phyloP scores from a whole-genome alignment of 2,888 invertebrate genomes.

The Achlya flavicornis region DNA sequence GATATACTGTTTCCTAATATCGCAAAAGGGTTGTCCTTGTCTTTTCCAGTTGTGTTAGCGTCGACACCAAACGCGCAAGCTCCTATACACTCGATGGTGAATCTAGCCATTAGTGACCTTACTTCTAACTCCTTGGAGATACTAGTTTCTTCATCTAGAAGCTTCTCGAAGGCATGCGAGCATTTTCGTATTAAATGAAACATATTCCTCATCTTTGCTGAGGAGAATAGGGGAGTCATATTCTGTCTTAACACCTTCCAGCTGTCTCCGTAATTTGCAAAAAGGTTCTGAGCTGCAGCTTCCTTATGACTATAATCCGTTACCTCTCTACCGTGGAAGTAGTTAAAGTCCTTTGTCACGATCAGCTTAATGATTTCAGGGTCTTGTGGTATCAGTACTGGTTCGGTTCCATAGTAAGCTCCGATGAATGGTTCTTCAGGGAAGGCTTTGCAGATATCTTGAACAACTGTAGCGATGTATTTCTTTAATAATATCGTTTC shows the following conservation, averaged over 20 bases:
- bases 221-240: slow-evolving; percentile 37
- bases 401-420: slow-evolving; percentile 48
- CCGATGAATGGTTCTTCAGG: slow-evolving; percentile 51
- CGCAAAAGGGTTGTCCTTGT: slow-evolving; percentile 11
- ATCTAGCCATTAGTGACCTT: slow-evolving; percentile 20
- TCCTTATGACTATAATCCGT: slow-evolving; percentile 36
- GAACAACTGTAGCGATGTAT: slow-evolving; percentile 23
- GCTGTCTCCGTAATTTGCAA: slow-evolving; percentile 27
- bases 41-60: slow-evolving; percentile 12
- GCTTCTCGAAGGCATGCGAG: slow-evolving; percentile 20
- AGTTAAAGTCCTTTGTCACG: slow-evolving; percentile 50
- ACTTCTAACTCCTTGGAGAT: slow-evolving; percentile 18
- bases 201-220: slow-evolving; percentile 39
- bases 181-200: slow-evolving; percentile 35
- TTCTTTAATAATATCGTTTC: slow-evolving; percentile 36
- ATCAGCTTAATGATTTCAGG: slow-evolving; percentile 51
- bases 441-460: slow-evolving; percentile 43
- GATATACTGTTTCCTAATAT: slow-evolving; percentile 14
- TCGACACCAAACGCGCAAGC: slow-evolving; percentile 15
- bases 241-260: slow-evolving; percentile 38
- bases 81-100: slow-evolving; percentile 30
- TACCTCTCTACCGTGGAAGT: slow-evolving; percentile 45
- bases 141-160: slow-evolving; percentile 20
- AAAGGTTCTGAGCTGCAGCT: slow-evolving; percentile 25
- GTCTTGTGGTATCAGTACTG: slow-evolving; percentile 46